phyloP scores from a whole-genome alignment of 2,113 vertebrate species.

The Caranx ignobilis region DNA sequence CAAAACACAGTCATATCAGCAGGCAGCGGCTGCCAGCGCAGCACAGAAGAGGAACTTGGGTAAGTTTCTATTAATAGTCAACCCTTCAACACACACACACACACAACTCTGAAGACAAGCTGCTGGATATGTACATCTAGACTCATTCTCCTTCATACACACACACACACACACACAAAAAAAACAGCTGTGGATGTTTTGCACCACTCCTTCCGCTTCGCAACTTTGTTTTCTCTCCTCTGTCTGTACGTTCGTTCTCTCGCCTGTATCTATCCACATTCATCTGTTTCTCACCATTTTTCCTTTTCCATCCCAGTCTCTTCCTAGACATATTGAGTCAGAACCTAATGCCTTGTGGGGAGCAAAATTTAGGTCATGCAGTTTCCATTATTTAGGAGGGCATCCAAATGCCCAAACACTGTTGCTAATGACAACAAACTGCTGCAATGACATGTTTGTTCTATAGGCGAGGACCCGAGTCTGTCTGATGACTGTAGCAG shows the following conservation, averaged over 20 bases:
- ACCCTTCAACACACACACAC: constrained; percentile 26
- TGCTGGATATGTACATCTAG: constrained; percentile 7
- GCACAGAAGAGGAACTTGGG: constrained; percentile 31
- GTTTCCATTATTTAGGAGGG: constrained; percentile 70
- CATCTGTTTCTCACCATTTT: not conserved
- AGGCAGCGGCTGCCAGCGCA: constrained; percentile 2
- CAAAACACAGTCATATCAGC: not conserved
- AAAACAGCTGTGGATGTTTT: constrained; percentile 9
- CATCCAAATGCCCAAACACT: constrained; percentile 48
- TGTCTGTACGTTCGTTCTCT: not conserved
- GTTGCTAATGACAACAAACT: constrained; percentile 69
- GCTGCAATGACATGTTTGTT: not conserved
- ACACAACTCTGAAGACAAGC: constrained; percentile 7
- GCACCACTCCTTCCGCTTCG: not conserved
- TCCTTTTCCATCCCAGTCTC: constrained; percentile 28
- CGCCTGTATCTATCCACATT: not conserved
- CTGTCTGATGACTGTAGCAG: not conserved
- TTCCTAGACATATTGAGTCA: constrained; percentile 49
- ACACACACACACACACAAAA: not conserved
- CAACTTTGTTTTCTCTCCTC: not conserved
- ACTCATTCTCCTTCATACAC: not conserved
- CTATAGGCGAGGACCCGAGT: not conserved
- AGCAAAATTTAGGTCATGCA: constrained; percentile 56
- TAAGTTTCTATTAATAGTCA: constrained; percentile 44
- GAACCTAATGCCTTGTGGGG: constrained; percentile 34